These are phyloP conservation scores for Lordiphosa stackelbergi DNA, from an alignment of 1,140 invertebrate genomes.

Conservation along the genomic window DNA sequence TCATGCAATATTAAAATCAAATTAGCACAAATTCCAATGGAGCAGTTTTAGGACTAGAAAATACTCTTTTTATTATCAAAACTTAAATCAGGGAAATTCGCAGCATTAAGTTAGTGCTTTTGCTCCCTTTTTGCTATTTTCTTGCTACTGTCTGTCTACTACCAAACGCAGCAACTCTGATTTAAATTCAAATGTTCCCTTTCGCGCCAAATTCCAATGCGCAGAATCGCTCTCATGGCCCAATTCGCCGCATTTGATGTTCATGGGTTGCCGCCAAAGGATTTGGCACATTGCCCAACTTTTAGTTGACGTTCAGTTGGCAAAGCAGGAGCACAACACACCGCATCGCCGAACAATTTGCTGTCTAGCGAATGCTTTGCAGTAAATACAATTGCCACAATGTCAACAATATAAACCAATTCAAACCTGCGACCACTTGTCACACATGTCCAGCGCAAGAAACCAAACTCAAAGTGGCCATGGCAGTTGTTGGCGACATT, in stretches of 20 bases:
- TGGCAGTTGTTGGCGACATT: conserved; percentile 53
- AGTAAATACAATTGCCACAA: conserved; percentile 6
- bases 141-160: conserved; percentile 7
- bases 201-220: conserved; percentile 40
- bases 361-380: neutral
- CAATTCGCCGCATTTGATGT: conserved; percentile 44
- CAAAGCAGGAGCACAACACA: conserved; percentile 21
- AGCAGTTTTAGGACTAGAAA: too few species aligned
- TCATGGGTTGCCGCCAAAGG: conserved; percentile 50
- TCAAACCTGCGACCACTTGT: conserved; percentile 63
- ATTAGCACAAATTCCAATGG: too few species aligned
- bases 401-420: conserved; percentile 41
- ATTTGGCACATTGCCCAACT: conserved; percentile 33
- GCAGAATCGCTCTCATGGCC: conserved; percentile 45
- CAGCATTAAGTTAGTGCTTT: too few species aligned
- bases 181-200: conserved; percentile 19
- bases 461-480: conserved; percentile 39
- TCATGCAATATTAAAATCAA: too few species aligned
- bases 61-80: too few species aligned
- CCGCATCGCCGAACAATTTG: conserved; percentile 6
- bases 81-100: too few species aligned
- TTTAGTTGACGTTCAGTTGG: conserved; percentile 59
- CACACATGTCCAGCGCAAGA: conserved; percentile 36
- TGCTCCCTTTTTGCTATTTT: too few species aligned
- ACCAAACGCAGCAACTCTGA: conserved; percentile 42